Evolutionary conservation across 2,888 invertebrate species (phyloP), one percentile per base, ranked within the genome.

Genomic region (Drosophila sordidula): DNA sequence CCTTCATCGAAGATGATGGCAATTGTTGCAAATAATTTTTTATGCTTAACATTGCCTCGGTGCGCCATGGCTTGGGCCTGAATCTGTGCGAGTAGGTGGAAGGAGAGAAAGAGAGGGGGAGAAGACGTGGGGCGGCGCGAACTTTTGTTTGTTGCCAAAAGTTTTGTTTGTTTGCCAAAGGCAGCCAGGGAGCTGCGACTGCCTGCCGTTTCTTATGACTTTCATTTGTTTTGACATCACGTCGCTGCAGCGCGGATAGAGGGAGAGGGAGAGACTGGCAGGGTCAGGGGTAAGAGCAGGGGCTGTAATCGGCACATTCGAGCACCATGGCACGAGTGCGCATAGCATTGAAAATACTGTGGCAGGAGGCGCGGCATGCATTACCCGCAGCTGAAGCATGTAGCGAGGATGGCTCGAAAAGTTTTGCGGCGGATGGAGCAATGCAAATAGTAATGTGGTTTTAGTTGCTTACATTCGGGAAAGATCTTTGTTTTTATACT

Each of bases 1-100:
- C 42, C 52, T 65, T 49, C 55, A 49, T 70, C 58, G 55, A 75
- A 87, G 81, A 81, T 77, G 85, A 81, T 64, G 85, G 74, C 88
- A 86, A 85, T 86, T 88, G 86, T 88, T 86, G 88, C 88, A 76
- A 86, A 86, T 86, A 80, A 88, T 88, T 86, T 86, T 80, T 83
- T 81, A 86, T 81, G 80, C 80, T 77, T 62, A 52, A 61, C 78
- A 76, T 66, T 81, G 79, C 77, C 61, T 57, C 55, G 69, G 54
- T 50, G 41, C 25, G 41, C 18, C 46, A 16, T 16, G 49, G 29
- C 45, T 39, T 39, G 45, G 38, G 56, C 22, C 50, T 45, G 32
- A 34, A 42, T 42, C 52, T 32, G 42, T 52, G 11, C 32, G 41
- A 22, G 16, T 18, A 3, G 51, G 5, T 42, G 16, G 14, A 14